Percentiles rank a stretch among this genome's conserved stretches.
Conservation (phyloP, 1,140 invertebrate species). For the Thalassaphorura encarpata region DNA sequence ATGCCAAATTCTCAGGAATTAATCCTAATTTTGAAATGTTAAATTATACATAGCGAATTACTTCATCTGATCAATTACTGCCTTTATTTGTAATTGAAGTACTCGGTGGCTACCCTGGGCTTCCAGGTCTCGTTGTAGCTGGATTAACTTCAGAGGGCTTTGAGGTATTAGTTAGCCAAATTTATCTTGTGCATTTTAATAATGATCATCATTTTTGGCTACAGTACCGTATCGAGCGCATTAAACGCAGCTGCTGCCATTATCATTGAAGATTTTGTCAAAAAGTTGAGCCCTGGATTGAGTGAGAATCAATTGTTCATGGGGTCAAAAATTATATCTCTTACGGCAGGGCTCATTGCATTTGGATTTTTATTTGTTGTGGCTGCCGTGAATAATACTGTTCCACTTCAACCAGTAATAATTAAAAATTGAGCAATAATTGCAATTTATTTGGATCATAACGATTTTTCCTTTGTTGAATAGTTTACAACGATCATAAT, state of each 20-base stretch:
- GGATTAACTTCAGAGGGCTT: constrained; percentile 57
- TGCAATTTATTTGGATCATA: neutral
- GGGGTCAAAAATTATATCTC: constrained; percentile 14
- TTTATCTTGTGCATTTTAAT: neutral
- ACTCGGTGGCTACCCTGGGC: constrained; percentile 52
- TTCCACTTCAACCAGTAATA: constrained; percentile 27
- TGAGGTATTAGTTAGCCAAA: constrained; percentile 44
- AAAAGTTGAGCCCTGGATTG: constrained; percentile 4
- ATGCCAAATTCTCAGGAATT: constrained; percentile 1
- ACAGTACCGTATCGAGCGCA: constrained; percentile 33
- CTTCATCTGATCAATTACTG: constrained; percentile 42
- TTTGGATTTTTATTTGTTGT: constrained; percentile 21
- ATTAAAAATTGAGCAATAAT: neutral
- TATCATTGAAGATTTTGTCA: constrained; percentile 22
- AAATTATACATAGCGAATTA: constrained; percentile 26
- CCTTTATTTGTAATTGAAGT: constrained; percentile 65
- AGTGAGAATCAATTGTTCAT: neutral
- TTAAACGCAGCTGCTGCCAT: constrained; percentile 22
- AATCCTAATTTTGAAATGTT: neutral
- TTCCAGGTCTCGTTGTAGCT: constrained; percentile 70
- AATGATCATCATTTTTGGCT: too few species aligned
- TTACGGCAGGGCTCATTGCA: constrained; percentile 4
- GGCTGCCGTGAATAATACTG: constrained; percentile 22
- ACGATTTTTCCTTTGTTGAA: neutral
- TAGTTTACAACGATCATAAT: constrained; percentile 3